These are phyloP conservation scores for Patagioenas fasciata DNA, from an alignment of 2,113 vertebrate genomes.

Conservation along the genomic window DNA sequence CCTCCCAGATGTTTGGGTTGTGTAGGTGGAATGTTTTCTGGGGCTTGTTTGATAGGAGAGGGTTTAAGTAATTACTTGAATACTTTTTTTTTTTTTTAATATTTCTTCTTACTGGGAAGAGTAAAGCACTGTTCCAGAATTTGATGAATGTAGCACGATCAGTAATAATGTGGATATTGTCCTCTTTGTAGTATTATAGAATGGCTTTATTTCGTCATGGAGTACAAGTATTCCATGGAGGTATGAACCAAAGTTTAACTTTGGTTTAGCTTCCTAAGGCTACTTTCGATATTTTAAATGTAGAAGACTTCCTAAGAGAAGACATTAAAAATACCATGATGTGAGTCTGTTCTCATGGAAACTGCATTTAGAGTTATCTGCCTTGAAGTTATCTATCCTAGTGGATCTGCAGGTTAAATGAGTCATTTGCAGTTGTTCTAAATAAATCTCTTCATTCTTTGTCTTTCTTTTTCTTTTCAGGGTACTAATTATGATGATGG, in stretches of 20 bases:
- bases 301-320: constrained; percentile 61
- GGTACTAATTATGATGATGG: constrained; percentile 63
- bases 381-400: constrained; percentile 42
- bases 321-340: constrained; percentile 56
- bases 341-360: constrained; percentile 59
- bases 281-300: constrained; percentile 51
- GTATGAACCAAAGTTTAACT: not conserved
- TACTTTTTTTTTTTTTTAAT: not conserved
- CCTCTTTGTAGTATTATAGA: not conserved
- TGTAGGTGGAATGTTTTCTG: not conserved
- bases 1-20: not conserved
- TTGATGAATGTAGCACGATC: not conserved
- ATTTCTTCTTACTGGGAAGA: not conserved
- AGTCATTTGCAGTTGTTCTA: constrained; percentile 57
- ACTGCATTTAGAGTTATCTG: constrained; percentile 54
- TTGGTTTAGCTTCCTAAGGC: constrained; percentile 24
- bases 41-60: not conserved
- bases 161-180: not conserved
- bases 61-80: not conserved
- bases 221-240: not conserved
- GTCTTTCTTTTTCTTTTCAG: constrained; percentile 61
- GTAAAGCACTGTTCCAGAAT: not conserved
- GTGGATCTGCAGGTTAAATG: constrained; percentile 54
- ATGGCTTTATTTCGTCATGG: not conserved
- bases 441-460: constrained; percentile 55